phyloP scores from a whole-genome alignment of 2,797 vertebrate species.

The Florisuga fusca region DNA sequence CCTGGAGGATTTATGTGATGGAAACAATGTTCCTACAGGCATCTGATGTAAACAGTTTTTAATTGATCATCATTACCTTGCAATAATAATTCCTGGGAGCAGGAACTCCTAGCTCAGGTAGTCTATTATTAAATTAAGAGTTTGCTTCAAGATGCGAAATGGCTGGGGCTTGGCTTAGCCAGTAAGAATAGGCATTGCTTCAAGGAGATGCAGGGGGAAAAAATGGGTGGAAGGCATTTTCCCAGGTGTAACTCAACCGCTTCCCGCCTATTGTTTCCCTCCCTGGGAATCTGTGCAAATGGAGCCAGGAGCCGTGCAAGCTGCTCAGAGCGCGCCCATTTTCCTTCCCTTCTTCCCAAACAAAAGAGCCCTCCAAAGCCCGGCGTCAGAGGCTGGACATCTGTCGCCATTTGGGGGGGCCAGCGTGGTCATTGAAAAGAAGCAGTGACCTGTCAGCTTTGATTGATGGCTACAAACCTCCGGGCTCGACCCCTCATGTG shows the following conservation, averaged over 20 bases:
- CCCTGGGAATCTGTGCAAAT: conserved; percentile 77
- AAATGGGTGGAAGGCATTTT: conserved; percentile 38
- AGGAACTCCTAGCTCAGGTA: not conserved
- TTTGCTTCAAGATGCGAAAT: conserved; percentile 5
- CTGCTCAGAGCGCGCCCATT: conserved; percentile 64
- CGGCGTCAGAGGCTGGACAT: conserved; percentile 87
- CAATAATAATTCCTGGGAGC: conserved; percentile 6
- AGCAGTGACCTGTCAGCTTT: conserved; percentile 90
- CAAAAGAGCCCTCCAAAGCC: conserved; percentile 75
- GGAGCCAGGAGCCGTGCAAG: conserved; percentile 59
- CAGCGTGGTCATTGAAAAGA: conserved; percentile 83
- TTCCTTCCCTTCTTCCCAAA: conserved; percentile 53
- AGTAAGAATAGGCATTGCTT: conserved; percentile 34
- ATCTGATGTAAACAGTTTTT: conserved; percentile 40
- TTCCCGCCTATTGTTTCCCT: conserved; percentile 80
- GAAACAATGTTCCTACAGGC: not conserved
- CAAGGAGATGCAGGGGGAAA: not conserved
- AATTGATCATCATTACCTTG: conserved; percentile 5
- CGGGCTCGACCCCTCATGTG: conserved; percentile 85
- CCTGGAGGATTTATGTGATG: conserved; percentile 2
- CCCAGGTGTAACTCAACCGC: conserved; percentile 78
- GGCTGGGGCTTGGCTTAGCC: conserved; percentile 53
- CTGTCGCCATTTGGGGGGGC: conserved; percentile 85
- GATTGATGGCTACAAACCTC: conserved; percentile 86
- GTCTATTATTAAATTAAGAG: not conserved